Conservation (phyloP, 2,113 vertebrate genomes). For the Myiozetetes cayanensis region DNA sequence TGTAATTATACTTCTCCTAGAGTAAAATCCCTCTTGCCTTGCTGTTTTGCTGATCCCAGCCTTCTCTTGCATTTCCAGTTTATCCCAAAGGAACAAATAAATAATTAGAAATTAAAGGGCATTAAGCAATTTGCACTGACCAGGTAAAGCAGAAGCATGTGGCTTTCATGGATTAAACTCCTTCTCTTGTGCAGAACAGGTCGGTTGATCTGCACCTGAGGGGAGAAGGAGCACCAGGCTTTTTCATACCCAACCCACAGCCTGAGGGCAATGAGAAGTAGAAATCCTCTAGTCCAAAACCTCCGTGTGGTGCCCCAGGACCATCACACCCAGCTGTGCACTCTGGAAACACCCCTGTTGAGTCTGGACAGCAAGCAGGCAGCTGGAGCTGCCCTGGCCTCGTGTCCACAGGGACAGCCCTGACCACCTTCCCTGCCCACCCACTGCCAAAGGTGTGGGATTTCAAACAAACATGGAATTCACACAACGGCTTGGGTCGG, state of each 20-base stretch:
- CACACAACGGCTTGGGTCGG: neutral
- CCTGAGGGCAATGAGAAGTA: neutral
- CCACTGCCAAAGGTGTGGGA: accelerated
- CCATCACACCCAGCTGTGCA: neutral
- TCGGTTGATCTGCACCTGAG: neutral
- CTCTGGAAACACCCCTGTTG: neutral
- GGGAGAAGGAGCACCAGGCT: neutral
- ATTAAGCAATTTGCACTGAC: conserved; percentile 9
- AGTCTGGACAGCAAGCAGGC: neutral
- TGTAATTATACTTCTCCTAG: conserved; percentile 55
- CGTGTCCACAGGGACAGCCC: neutral
- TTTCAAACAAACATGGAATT: neutral
- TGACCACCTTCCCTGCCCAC: neutral
- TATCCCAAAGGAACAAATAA: conserved; percentile 48
- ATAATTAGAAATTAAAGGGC: conserved; percentile 54
- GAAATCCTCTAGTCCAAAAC: neutral
- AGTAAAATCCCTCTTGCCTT: conserved; percentile 18
- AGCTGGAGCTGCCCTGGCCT: neutral
- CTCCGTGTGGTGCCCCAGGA: neutral
- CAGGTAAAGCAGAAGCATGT: neutral
- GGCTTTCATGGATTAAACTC: neutral
- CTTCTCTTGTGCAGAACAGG: neutral
- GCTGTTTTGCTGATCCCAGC: conserved; percentile 36
- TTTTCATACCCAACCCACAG: neutral
- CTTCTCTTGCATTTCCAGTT: neutral